phyloP scores from a whole-genome alignment of 2,113 vertebrate species.

The Oryzias melastigma region DNA sequence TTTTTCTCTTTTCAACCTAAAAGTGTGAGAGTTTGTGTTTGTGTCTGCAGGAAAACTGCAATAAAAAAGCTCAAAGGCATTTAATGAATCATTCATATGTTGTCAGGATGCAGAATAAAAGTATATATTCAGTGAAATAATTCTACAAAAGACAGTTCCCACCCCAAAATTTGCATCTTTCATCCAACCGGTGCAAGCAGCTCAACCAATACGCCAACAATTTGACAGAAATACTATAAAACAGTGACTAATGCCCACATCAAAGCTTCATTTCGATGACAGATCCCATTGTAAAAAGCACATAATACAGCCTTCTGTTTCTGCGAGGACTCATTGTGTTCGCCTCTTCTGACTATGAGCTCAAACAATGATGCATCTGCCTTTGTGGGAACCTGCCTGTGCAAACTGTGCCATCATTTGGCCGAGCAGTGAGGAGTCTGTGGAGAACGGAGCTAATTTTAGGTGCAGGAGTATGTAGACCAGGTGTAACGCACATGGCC shows the following conservation, averaged over 20 bases:
- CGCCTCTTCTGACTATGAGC: conserved; percentile 6
- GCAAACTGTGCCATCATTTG: conserved; percentile 49
- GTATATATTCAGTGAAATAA: conserved; percentile 59
- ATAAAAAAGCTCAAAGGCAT: conserved; percentile 42
- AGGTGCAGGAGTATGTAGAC: conserved; percentile 62
- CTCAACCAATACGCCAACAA: conserved; percentile 13
- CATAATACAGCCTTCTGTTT: conserved; percentile 61
- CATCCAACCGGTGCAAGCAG: conserved; percentile 13
- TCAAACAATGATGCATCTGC: conserved; percentile 11
- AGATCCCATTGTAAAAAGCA: conserved; percentile 43
- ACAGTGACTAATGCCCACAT: not conserved
- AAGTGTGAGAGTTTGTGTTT: conserved; percentile 1
- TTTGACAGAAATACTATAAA: conserved; percentile 1
- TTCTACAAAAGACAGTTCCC: conserved; percentile 46
- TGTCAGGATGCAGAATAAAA: conserved; percentile 56
- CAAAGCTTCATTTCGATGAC: conserved; percentile 36
- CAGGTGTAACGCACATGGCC: conserved; percentile 69
- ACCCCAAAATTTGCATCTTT: conserved; percentile 12
- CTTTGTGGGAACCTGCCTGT: conserved; percentile 21
- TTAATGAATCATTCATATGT: conserved; percentile 66
- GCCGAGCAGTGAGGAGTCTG: conserved; percentile 40
- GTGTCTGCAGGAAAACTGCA: conserved; percentile 23
- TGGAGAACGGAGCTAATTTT: conserved; percentile 66
- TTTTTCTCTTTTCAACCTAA: not conserved
- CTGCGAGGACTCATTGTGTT: conserved; percentile 68